Evolutionary conservation across 1,140 invertebrate genomes (phyloP).

Genomic region (Samia ricini): DNA sequence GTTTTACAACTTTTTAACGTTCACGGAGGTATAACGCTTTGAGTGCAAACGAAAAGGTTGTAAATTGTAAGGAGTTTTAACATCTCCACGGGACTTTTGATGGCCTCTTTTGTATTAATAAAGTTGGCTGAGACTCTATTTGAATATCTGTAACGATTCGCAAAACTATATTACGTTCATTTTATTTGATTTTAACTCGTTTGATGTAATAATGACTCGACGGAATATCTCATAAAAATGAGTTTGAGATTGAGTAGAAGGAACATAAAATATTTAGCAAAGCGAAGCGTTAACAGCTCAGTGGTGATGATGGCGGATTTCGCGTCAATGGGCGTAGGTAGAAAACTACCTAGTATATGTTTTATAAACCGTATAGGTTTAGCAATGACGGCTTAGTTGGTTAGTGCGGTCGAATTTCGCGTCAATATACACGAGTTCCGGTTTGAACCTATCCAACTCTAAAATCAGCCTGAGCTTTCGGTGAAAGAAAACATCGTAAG

Average conservation of each 20-base stretch:
- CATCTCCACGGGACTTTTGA: neutral
- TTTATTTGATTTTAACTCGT: slow-evolving; percentile 1
- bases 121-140: neutral
- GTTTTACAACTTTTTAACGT: neutral
- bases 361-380: too few relatives aligned
- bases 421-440: too few relatives aligned
- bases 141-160: neutral
- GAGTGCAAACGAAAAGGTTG: neutral
- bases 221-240: neutral
- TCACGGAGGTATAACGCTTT: neutral
- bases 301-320: too few relatives aligned
- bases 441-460: too few relatives aligned
- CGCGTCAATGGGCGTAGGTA: too few relatives aligned
- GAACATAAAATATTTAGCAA: too few relatives aligned
- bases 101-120: neutral
- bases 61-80: neutral
- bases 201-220: neutral
- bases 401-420: too few relatives aligned
- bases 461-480: too few relatives aligned
- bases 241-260: neutral
- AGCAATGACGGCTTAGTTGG: too few relatives aligned
- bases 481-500: too few relatives aligned
- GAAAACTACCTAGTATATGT: too few relatives aligned
- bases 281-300: too few relatives aligned
- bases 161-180: slow-evolving; percentile 1